Evolutionary conservation across 1,140 invertebrate genomes (phyloP).

Genomic region (Achatina immaculata): DNA sequence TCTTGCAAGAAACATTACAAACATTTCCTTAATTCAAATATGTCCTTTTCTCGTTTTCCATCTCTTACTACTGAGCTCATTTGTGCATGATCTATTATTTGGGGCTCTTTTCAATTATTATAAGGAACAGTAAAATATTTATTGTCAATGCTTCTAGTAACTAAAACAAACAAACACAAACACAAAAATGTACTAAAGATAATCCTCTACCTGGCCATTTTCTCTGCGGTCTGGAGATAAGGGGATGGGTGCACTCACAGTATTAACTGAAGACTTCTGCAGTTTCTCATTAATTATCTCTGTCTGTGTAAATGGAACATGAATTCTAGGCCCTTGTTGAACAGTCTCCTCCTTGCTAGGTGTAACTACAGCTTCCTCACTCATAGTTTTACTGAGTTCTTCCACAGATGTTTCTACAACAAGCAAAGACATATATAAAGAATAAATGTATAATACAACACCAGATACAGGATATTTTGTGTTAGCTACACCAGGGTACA

Average conservation of each 20-base stretch:
- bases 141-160: too few species aligned
- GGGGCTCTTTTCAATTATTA: too few species aligned
- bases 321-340: constrained; percentile 38
- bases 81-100: too few species aligned
- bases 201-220: constrained; percentile 43
- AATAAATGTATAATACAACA: too few species aligned
- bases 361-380: neutral
- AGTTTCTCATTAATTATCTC: constrained; percentile 39
- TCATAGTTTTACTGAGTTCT: constrained; percentile 35
- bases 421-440: neutral
- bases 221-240: constrained; percentile 39
- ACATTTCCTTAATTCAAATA: too few species aligned
- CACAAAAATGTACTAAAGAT: neutral
- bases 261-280: constrained; percentile 8
- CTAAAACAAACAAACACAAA: neutral
- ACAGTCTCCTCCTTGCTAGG: constrained; percentile 21
- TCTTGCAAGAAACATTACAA: too few species aligned
- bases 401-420: constrained; percentile 58
- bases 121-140: too few species aligned
- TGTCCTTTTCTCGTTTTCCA: too few species aligned
- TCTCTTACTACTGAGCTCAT: too few species aligned
- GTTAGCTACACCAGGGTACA: too few species aligned
- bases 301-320: constrained; percentile 36
- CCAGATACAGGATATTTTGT: too few species aligned
- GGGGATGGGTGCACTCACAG: constrained; percentile 11